A percentile compares a stretch with the other conserved stretches of the same genome.
These are phyloP conservation scores for Telmatochromis sp. DNA, from an alignment of 2,113 vertebrate genomes.

Conservation along the genomic window DNA sequence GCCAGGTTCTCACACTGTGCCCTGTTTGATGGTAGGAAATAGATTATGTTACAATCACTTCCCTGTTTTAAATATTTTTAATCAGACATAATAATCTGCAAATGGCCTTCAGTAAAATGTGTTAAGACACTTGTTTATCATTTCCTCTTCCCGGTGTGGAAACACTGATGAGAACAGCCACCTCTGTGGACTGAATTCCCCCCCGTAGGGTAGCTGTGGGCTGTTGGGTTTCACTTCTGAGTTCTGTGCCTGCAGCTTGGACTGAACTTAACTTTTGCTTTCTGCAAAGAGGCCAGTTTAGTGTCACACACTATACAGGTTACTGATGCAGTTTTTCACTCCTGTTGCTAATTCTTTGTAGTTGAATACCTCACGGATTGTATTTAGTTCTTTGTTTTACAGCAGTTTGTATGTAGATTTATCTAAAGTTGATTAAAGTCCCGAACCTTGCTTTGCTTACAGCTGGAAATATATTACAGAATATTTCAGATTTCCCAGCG, in stretches of 20 bases:
- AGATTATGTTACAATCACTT: neutral
- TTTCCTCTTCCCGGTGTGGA: conserved; percentile 3
- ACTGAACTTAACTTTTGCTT: neutral
- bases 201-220: neutral
- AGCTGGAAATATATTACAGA: neutral
- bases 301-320: neutral
- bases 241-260: neutral
- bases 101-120: neutral
- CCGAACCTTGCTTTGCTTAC: neutral
- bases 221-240: conserved; percentile 17
- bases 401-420: neutral
- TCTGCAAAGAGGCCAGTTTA: neutral
- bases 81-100: neutral
- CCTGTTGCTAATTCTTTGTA: neutral
- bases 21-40: neutral
- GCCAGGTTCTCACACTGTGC: neutral
- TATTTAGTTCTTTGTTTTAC: neutral
- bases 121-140: neutral
- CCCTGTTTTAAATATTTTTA: neutral
- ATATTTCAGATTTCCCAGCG: neutral
- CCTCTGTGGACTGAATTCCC: neutral
- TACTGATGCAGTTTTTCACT: neutral
- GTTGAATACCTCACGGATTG: neutral
- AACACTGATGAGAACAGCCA: conserved; percentile 1
- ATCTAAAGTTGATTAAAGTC: neutral